phyloP scores from a whole-genome alignment of 1,140 invertebrate species.

The Planococcus citri region DNA sequence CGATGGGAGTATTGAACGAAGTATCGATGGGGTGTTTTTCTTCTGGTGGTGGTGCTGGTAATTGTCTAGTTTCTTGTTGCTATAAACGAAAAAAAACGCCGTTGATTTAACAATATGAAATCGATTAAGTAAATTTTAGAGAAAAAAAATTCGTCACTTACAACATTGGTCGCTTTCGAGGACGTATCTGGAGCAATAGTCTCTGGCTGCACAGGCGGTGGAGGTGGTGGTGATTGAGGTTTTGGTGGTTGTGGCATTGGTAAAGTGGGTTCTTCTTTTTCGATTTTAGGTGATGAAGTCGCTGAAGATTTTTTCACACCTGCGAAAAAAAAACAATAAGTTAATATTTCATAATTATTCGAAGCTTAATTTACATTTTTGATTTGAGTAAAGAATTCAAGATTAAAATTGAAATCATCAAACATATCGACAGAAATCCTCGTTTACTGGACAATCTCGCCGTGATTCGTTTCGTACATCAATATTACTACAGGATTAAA shows the following conservation, averaged over 20 bases:
- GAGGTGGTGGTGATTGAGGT: not conserved
- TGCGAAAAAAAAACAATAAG: too few relatives aligned
- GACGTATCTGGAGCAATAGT: not conserved
- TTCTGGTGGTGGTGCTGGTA: not conserved
- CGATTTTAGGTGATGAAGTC: too few relatives aligned
- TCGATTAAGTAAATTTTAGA: not conserved
- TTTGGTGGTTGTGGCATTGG: not conserved
- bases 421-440: too few relatives aligned
- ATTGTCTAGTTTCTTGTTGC: not conserved
- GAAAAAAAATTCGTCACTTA: not conserved
- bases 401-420: too few relatives aligned
- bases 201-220: not conserved
- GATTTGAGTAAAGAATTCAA: too few relatives aligned
- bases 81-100: not conserved
- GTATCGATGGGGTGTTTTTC: not conserved
- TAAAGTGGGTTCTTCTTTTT: not conserved
- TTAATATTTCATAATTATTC: too few relatives aligned
- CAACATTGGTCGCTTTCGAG: not conserved
- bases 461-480: too few relatives aligned
- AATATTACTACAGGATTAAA: too few relatives aligned
- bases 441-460: too few relatives aligned
- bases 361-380: too few relatives aligned
- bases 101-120: not conserved
- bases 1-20: not conserved
- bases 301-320: too few relatives aligned